Percentiles rank a stretch among this genome's conserved stretches.
Evolutionary conservation across 2,797 vertebrate genomes (phyloP).

Genomic region (Tauraco hartlaubi): DNA sequence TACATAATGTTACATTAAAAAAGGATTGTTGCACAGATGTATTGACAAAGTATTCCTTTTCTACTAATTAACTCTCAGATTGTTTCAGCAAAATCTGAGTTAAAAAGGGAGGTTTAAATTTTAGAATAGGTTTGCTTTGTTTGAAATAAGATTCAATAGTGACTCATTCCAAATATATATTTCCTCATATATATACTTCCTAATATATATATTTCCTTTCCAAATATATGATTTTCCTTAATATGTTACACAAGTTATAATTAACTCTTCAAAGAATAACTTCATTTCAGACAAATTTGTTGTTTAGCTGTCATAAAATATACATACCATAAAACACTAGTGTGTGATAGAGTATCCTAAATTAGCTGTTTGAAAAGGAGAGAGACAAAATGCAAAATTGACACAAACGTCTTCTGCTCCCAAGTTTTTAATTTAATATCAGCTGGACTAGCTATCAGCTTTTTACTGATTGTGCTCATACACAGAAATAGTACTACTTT

Average conservation of each 20-base stretch:
- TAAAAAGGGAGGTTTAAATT: conserved; percentile 32
- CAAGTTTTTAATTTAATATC: conserved; percentile 23
- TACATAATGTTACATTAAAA: neutral
- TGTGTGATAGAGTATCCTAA: neutral
- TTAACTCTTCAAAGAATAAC: conserved; percentile 65
- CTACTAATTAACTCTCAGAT: neutral
- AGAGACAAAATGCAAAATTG: conserved; percentile 45
- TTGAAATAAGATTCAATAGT: conserved; percentile 23
- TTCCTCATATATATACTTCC: neutral
- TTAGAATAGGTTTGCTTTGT: conserved; percentile 32
- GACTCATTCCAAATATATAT: conserved; percentile 47
- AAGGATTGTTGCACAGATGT: neutral
- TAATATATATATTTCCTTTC: conserved; percentile 34
- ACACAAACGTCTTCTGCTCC: conserved; percentile 25
- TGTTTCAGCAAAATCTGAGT: conserved; percentile 12
- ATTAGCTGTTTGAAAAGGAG: conserved; percentile 40
- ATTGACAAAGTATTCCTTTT: neutral
- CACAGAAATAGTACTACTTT: neutral
- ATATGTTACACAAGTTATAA: conserved; percentile 52
- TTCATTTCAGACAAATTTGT: conserved; percentile 55
- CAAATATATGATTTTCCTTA: conserved; percentile 63
- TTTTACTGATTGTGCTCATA: neutral
- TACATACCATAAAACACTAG: conserved; percentile 39
- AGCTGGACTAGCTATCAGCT: neutral
- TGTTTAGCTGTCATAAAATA: conserved; percentile 59